Percentiles rank a stretch among this genome's conserved stretches.
Conservation (phyloP, 2,888 invertebrate species). For the Hymenopus coronatus region DNA sequence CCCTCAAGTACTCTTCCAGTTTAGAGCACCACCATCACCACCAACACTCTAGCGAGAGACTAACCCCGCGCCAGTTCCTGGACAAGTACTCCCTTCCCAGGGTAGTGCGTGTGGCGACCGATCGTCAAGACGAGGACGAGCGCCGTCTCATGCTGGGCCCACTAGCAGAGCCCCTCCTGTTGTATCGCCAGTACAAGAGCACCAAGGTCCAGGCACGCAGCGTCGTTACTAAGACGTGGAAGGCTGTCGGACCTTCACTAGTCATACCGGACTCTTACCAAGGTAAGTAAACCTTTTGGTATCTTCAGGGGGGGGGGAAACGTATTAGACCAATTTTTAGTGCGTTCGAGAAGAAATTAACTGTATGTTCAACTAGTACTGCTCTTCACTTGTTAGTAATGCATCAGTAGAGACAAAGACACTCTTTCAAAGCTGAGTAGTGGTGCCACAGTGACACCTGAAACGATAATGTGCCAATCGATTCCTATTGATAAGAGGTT, state of each 20-base stretch:
- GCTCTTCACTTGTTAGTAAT: no score
- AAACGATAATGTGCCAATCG: no score
- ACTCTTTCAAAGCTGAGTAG: no score
- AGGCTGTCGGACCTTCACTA: conserved; percentile 54
- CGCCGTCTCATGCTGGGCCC: conserved; percentile 38
- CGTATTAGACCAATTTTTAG: no score
- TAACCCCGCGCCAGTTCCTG: conserved; percentile 51
- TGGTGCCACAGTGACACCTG: no score
- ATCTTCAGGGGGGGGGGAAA: no score
- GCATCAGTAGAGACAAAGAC: no score
- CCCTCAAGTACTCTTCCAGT: neutral
- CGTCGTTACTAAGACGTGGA: conserved; percentile 1
- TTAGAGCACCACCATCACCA: neutral
- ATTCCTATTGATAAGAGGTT: no score
- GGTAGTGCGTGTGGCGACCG: conserved; percentile 55
- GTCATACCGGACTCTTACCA: conserved; percentile 66
- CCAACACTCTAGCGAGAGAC: conserved; percentile 23
- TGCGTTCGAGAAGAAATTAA: no score
- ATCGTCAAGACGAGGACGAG: neutral
- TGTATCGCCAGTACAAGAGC: conserved; percentile 62
- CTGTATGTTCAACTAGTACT: no score
- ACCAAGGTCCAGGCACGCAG: conserved; percentile 62
- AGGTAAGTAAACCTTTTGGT: conserved; percentile 50
- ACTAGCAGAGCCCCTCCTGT: conserved; percentile 55
- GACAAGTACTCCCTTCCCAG: conserved; percentile 61